Base-by-base conservation (phyloP, 2,113 vertebrate genomes). In the Lonchura striata region DNA sequence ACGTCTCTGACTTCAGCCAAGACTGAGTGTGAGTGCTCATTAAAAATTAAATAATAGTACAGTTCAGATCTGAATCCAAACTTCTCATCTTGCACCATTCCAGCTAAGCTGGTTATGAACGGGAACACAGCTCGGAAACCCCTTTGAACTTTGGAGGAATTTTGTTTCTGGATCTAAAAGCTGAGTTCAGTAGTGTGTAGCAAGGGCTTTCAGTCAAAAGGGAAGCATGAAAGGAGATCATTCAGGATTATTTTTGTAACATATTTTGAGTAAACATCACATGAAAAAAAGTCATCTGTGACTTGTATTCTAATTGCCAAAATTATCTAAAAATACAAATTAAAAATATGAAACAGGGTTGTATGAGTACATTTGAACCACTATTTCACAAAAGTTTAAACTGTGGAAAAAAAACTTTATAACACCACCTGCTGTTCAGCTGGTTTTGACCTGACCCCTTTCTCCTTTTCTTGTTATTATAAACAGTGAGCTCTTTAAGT, bases 401-500 rank as follows among this genome's bases (percentile, higher is more conserved):
- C 92, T 64, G 83, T 14, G 21, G 86, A 79, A 94, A 90, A 76
- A 96, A 96, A 97, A 82, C 77, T 95, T 97, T 97, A 96, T 79
- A 98, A 98, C 98, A 98, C 97, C 98, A 98, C 98, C 98, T 98
- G 98, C 97, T 98, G 92, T 95, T 98, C 66, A 44, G 96, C 98
- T 97, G 96, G 97, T 95, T 97, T 95, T 98, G 98, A 98, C 98
- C 98, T 98, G 98, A 98, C 97, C 98, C 97, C 97, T 98, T 98
- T 98, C 97, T 98, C 97, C 98, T 98, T 98, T 97, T 96, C 97
- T 98, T 98, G 98, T 98, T 98, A 98, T 98, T 98, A 98, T 98
- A 99, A 99, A 99, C 98, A 98, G 95, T 95, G 93, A 97, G 97
- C 97, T 98, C 98, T 98, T 98, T 98, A 98, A 98, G 98, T 98